Base-by-base conservation (phyloP, 2,113 vertebrate species). In the Python bivittatus region DNA sequence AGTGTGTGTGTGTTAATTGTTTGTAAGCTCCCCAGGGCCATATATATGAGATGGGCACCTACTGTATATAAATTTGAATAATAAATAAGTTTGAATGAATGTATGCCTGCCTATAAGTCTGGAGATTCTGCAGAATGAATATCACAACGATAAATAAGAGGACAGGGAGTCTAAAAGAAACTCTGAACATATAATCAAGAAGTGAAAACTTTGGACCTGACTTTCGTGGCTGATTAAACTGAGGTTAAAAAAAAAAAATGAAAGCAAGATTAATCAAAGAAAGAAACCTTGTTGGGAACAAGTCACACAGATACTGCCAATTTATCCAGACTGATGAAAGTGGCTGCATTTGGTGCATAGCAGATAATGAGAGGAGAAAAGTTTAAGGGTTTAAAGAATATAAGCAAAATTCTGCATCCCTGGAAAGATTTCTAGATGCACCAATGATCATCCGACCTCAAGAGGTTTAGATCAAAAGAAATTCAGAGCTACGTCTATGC, bases 161-260 rank as follows among this genome's bases (percentile, higher is more conserved):
- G 54, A 88, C 79, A 61, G 88, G 48, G 48, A 48, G 4, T 5
- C 48, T 48, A 5, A 86, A 89, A 95, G 95, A 96, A 94, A 33
- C n/a, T n/a, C 57, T 29, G 58, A 11, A 93, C 79, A 86, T 89
- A 93, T 95, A 93, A 94, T 92, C 88, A 61, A 0, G 3, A 94
- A 95, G 90, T 92, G 89, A 94, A 88, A 72, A 85, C 93, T 94
- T 86, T 94, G 94, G 88, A 57, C 94, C 60, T 90, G 83, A 11
- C 9, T 84, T 25, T 84, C 48, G 83, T 84, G 83, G 23, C 90
- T 91, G 94, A 94, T 89, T 94, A 25, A 25, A 91, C 22, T 86
- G 83, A 86, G 92, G 83, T 88, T 93, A 89, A 90, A 61, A 27
- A 94, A 96, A 94, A 27, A 95, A 96, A 95, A 6, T 38, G 85